phyloP scores from a whole-genome alignment of 2,113 vertebrate genomes.

The Otocyon megalotis region DNA sequence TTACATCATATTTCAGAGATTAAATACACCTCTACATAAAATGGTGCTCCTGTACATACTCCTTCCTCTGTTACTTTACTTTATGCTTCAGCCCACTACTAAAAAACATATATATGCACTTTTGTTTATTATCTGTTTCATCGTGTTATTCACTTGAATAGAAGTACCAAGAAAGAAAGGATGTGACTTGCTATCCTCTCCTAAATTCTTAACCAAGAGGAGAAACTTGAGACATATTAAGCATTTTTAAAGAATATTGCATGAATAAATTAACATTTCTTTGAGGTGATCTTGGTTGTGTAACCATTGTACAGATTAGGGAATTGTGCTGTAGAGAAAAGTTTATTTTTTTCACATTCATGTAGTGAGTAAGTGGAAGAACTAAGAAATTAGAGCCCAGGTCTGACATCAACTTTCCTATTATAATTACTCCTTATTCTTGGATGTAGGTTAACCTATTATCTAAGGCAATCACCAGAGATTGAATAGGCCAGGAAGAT shows the following conservation, averaged over 20 bases:
- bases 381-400: background rate
- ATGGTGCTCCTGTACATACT: rapidly evolving
- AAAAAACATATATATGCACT: background rate
- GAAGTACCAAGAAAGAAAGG: background rate
- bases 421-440: background rate
- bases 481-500: background rate
- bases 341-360: background rate
- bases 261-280: background rate
- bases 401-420: background rate
- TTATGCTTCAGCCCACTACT: background rate
- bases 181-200: background rate
- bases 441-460: background rate
- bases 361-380: background rate
- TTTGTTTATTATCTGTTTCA: background rate
- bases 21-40: background rate
- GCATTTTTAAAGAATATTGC: background rate
- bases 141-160: background rate
- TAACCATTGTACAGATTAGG: background rate
- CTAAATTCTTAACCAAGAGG: background rate
- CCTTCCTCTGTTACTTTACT: background rate
- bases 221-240: background rate
- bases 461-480: background rate
- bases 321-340: background rate
- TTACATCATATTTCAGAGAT: background rate
- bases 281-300: background rate